Evolutionary conservation across 1,140 invertebrate genomes (phyloP).

Genomic region (Brachionus plicatilis): DNA sequence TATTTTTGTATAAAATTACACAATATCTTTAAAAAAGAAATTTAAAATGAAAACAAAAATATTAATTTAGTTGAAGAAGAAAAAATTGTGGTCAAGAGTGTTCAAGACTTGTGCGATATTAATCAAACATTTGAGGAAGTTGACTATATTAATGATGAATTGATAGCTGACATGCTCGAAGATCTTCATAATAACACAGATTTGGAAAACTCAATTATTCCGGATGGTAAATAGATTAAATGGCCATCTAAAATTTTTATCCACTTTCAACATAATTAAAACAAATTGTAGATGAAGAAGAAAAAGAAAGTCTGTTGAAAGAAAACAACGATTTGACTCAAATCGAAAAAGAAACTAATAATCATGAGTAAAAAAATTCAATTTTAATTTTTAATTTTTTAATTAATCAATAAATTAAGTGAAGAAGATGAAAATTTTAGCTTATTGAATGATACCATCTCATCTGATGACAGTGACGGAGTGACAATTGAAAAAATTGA

Average conservation of each 20-base stretch:
- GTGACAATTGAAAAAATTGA: neutral
- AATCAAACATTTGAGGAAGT: conserved; percentile 20
- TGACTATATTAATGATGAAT: neutral
- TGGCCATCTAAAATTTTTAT: neutral
- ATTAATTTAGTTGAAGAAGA: neutral
- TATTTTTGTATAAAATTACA: no score
- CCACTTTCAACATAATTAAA: neutral
- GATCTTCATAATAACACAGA: conserved; percentile 24
- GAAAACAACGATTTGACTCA: conserved; percentile 14
- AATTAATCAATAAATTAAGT: neutral
- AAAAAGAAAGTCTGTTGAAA: neutral
- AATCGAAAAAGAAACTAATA: neutral
- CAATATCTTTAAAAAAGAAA: no score
- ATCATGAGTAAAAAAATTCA: neutral
- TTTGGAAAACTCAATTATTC: neutral
- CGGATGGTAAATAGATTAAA: neutral
- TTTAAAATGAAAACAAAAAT: neutral
- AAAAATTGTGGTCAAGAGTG: conserved; percentile 8
- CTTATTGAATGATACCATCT: neutral
- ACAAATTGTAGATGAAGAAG: neutral
- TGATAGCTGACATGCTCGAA: conserved; percentile 8
- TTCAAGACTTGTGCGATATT: neutral
- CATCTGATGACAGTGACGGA: neutral
- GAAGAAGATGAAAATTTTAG: neutral
- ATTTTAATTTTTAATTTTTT: neutral